These are phyloP conservation scores for Pachyrhynchus sulphureomaculatus DNA, from an alignment of 1,140 invertebrate genomes.

Conservation along the genomic window DNA sequence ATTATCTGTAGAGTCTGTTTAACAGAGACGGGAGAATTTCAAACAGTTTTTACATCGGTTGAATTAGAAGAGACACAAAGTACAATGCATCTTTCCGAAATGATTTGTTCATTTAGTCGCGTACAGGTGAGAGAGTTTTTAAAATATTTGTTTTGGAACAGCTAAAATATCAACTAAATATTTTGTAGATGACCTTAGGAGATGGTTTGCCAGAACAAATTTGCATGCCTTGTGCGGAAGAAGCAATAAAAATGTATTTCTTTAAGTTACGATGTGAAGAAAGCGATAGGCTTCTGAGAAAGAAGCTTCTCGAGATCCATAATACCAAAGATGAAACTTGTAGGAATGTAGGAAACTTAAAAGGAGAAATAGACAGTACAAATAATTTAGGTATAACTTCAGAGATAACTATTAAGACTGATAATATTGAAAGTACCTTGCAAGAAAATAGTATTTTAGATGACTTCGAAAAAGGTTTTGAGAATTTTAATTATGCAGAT, in stretches of 20 bases:
- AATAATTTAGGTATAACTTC: background rate
- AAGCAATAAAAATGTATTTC: conserved; percentile 62
- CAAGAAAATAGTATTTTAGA: conserved; percentile 16
- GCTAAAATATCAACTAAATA: background rate
- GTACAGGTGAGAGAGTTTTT: conserved; percentile 51
- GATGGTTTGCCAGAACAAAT: conserved; percentile 66
- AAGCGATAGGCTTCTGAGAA: conserved; percentile 58
- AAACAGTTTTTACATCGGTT: conserved; percentile 43
- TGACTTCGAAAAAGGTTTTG: conserved; percentile 21
- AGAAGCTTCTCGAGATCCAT: conserved; percentile 48
- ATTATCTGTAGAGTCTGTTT: conserved; percentile 47
- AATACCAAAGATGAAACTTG: background rate
- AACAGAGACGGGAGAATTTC: conserved; percentile 43
- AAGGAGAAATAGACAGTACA: background rate
- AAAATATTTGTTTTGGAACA: conserved; percentile 1
- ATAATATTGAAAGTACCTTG: conserved; percentile 1
- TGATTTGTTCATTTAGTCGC: conserved; percentile 58
- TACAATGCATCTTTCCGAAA: conserved; percentile 51
- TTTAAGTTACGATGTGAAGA: conserved; percentile 66
- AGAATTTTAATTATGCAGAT: conserved; percentile 22
- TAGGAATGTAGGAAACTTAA: background rate
- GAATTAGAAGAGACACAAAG: conserved; percentile 30
- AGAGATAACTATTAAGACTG: conserved; percentile 7
- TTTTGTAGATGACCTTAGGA: conserved; percentile 54
- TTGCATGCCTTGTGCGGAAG: conserved; percentile 61